Conservation (phyloP, 53 echinoderm and acorn worm genomes). For the Echinarachnius parma region DNA sequence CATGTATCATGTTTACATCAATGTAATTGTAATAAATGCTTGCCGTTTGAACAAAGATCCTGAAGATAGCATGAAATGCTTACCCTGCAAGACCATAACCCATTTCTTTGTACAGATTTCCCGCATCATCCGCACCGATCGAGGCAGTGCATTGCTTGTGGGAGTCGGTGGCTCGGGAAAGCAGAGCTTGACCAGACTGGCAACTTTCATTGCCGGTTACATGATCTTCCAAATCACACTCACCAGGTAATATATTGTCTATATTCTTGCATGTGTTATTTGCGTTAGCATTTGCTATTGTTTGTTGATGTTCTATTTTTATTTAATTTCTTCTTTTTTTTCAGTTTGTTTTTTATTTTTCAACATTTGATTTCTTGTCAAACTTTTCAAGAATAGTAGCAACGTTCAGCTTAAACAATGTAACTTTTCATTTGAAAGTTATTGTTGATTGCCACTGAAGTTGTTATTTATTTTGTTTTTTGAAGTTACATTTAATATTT, state of each 20-base stretch:
- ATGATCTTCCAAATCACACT: conserved; percentile 99
- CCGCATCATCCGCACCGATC: conserved; percentile 88
- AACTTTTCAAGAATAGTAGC: no score
- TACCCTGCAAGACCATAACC: not conserved
- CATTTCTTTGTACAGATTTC: conserved; percentile 64
- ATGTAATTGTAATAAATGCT: no score
- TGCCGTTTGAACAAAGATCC: no score
- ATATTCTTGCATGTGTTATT: no score
- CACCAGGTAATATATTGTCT: conserved; percentile 80
- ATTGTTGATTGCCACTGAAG: no score
- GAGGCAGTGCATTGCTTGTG: conserved; percentile 89
- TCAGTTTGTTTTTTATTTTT: not conserved
- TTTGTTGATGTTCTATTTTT: not conserved
- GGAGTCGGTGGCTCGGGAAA: conserved; percentile 99
- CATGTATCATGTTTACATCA: no score
- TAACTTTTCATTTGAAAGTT: no score
- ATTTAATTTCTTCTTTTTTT: not conserved
- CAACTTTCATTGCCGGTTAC: conserved; percentile 98
- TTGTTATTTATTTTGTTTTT: no score
- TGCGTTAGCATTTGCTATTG: not conserved
- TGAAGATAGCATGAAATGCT: no score
- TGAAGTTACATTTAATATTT: no score
- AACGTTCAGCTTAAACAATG: no score
- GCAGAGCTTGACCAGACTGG: conserved; percentile 92
- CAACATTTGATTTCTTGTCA: not conserved